phyloP scores from a whole-genome alignment of 2,113 vertebrate genomes.

The Etheostoma spectabile region DNA sequence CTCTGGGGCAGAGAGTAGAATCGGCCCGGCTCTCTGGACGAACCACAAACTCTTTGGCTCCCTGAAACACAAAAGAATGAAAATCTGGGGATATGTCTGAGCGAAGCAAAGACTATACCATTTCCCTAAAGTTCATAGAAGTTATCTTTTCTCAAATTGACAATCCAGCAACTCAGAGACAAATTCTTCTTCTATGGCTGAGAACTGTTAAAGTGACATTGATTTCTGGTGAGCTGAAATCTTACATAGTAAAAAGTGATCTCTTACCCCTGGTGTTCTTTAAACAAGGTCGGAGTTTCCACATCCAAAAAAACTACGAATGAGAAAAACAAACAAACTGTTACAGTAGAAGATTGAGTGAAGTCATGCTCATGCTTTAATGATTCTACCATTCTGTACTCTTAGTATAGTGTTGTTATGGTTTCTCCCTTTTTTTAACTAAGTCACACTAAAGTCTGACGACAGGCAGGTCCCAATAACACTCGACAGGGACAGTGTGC shows the following conservation, averaged over 20 bases:
- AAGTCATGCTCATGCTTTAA: too few relatives aligned
- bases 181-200: background rate
- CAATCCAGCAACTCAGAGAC: background rate
- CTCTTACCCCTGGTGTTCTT: slow-evolving; percentile 96
- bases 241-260: background rate
- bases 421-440: background rate
- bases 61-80: slow-evolving; percentile 80
- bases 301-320: slow-evolving; percentile 94
- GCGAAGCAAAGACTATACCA: background rate
- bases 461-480: too few relatives aligned
- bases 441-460: too few relatives aligned
- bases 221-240: background rate
- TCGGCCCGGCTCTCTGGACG: slow-evolving; percentile 90
- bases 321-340: slow-evolving; percentile 5
- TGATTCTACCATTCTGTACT: background rate
- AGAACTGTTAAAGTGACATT: background rate
- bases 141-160: background rate
- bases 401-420: background rate
- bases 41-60: slow-evolving; percentile 97
- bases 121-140: background rate
- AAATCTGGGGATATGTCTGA: background rate
- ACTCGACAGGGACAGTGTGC: background rate
- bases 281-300: slow-evolving; percentile 97
- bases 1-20: slow-evolving; percentile 97
- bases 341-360: background rate